Evolutionary conservation across 2,113 vertebrate species (phyloP).

Genomic region (Euleptes europaea): DNA sequence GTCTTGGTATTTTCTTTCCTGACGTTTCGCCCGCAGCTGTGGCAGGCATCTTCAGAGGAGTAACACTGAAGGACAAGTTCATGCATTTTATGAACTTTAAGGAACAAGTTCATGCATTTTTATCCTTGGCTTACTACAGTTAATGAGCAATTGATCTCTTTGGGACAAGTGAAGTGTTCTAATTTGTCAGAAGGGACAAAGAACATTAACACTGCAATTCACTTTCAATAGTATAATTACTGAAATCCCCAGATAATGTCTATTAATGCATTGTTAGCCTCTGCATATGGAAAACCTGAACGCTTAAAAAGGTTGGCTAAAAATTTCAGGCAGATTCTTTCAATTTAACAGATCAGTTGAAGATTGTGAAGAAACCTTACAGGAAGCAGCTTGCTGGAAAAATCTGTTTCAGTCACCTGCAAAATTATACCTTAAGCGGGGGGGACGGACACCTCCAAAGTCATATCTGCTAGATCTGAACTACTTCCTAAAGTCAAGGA

Average conservation of each 20-base stretch:
- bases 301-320: background rate
- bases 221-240: conserved; percentile 11
- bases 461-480: background rate
- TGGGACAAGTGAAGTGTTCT: conserved; percentile 8
- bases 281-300: background rate
- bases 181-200: conserved; percentile 11
- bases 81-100: no score
- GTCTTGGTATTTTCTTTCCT: no score
- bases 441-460: background rate
- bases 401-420: background rate
- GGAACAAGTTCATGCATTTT: background rate
- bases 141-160: background rate
- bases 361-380: background rate
- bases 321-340: background rate
- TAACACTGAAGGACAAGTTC: no score
- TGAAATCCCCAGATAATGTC: conserved; percentile 12
- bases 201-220: conserved; percentile 1
- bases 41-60: no score
- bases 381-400: background rate
- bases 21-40: no score
- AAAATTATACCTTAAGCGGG: background rate
- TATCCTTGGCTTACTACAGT: background rate
- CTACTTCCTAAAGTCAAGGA: background rate
- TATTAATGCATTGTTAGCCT: background rate
- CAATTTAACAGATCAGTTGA: background rate